Conservation (phyloP, 2,888 invertebrate species). For the Ashinkailepas kermadecensis region DNA sequence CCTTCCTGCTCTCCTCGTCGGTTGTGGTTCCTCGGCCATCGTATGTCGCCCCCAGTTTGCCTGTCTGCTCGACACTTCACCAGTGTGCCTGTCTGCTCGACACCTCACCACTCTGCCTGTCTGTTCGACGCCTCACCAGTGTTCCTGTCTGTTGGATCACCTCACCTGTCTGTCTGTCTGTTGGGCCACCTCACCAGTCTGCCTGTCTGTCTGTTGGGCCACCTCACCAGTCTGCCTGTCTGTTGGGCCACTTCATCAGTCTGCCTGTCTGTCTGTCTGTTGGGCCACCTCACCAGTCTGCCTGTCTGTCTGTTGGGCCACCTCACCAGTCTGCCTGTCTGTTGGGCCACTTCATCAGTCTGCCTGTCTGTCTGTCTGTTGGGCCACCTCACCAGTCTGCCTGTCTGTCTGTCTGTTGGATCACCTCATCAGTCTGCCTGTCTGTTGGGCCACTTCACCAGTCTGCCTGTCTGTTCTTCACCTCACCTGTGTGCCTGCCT, state of each 20-base stretch:
- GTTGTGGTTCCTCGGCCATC: neutral
- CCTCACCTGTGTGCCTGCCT: neutral
- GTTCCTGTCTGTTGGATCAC: no score
- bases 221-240: conserved; percentile 1
- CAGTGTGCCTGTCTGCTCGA: no score
- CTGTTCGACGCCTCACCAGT: no score
- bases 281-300: neutral
- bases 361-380: conserved; percentile 5
- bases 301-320: no score
- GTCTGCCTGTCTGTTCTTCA: no score
- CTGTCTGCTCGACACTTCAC: no score
- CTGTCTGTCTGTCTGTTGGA: neutral
- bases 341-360: neutral
- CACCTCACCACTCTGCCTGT: no score
- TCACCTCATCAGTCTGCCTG: no score
- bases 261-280: neutral
- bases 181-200: neutral
- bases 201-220: neutral
- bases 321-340: neutral
- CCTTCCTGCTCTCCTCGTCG: neutral
- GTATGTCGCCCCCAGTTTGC: neutral
- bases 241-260: neutral
- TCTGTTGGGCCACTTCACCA: no score
- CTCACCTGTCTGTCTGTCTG: no score
- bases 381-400: neutral